Conservation (phyloP, 2,113 vertebrate genomes). For the Toxostoma redivivum region DNA sequence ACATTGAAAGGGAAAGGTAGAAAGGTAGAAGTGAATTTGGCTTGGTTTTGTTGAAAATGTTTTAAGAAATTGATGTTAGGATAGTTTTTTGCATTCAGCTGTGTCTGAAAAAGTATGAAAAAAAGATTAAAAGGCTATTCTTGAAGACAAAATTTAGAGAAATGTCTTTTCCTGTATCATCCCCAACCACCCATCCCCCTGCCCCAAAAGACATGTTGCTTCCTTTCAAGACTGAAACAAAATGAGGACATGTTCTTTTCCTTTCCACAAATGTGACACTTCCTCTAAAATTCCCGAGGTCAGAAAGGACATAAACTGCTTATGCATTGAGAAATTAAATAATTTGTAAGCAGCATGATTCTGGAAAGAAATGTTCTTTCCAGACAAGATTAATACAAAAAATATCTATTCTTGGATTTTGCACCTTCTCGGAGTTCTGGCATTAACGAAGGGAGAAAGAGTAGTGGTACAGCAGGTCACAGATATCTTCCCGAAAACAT, state of each 20-base stretch:
- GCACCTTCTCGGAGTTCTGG: background rate
- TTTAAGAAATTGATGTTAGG: background rate
- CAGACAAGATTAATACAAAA: background rate
- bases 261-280: background rate
- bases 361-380: background rate
- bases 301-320: background rate
- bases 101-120: background rate
- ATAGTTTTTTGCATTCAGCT: background rate
- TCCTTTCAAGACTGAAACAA: background rate
- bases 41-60: background rate
- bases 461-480: rapidly evolving
- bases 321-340: background rate
- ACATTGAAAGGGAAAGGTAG: background rate
- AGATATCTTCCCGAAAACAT: background rate
- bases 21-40: rapidly evolving
- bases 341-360: background rate
- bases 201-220: background rate
- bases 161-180: background rate
- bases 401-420: background rate
- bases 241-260: background rate
- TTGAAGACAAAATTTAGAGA: background rate
- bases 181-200: background rate
- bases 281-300: background rate
- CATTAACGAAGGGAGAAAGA: background rate
- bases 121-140: background rate